Base-by-base conservation (phyloP, 2,113 vertebrate species). In the Pagrus major region DNA sequence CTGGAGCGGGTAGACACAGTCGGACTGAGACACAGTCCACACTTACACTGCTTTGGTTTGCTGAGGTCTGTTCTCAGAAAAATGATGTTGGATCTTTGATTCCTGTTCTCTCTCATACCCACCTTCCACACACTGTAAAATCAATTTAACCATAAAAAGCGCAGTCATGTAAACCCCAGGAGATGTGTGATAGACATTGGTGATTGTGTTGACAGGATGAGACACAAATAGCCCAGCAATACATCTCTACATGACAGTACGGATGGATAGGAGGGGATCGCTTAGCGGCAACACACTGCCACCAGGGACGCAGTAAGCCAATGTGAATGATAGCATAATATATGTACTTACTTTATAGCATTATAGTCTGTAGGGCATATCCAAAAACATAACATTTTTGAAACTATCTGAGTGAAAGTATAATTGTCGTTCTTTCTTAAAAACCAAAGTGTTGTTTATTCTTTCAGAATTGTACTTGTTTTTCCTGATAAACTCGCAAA, bases 151-250 rank as follows among this genome's bases (percentile, higher is more conserved):
- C 42, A 54, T 44, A 65, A 66, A 51, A 84, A 64, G 39, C 51
- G 5, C 2, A 2, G 73, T 35, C 27, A 21, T 27, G n/a, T 39
- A 59, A 73, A 65, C 42, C 66, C 54, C 65, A 39, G 54, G 67
- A 79, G 71, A 70, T 23, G 0, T 55, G 27, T 76, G 76, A 72
- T 51, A 44, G 81, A 76, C 65, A 23, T 75, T 71, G 59, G 71
- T 59, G 29, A 58, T 59, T 23, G 44, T 56, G 59, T 60, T 67
- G 81, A 80, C 71, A 52, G 49, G 47, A 72, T 27, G 37, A 55
- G 78, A 65, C 78, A 78, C 39, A 83, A 86, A 88, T 79, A 76
- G 55, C 61, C 1, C 25, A 39, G 58, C 20, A 8, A 37, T 81
- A 70, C 39, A 41, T 77, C 54, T 49, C 41, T n/a, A 60, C 70